A percentile compares a stretch with the other conserved stretches of the same genome.
Conservation (phyloP, 2,888 invertebrate genomes). For the Dermolepida albohirtum region DNA sequence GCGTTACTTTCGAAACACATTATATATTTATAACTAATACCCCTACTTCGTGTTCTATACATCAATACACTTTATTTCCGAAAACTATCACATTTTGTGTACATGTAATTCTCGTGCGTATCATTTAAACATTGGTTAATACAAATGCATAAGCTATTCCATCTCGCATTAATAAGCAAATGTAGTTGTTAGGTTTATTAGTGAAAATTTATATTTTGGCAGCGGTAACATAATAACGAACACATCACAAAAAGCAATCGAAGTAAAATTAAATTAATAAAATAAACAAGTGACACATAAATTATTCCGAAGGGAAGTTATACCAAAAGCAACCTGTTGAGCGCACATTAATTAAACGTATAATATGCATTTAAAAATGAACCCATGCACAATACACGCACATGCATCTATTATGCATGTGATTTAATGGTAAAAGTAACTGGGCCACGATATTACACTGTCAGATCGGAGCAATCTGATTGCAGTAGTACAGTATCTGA, state of each 20-base stretch:
- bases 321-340: conserved; percentile 47
- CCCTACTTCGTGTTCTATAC: too few species aligned
- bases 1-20: too few species aligned
- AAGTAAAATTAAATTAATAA: conserved; percentile 45
- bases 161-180: conserved; percentile 6
- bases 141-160: conserved; percentile 2
- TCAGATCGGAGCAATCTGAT: conserved; percentile 8
- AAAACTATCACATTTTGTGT: too few species aligned
- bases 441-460: conserved; percentile 16
- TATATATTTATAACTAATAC: too few species aligned
- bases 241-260: conserved; percentile 41
- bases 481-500: background rate
- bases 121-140: background rate
- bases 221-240: conserved; percentile 31
- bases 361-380: conserved; percentile 46
- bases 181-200: conserved; percentile 15
- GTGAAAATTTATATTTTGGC: conserved; percentile 27
- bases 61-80: too few species aligned
- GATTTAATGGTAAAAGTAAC: conserved; percentile 41
- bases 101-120: too few species aligned
- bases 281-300: conserved; percentile 45
- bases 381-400: conserved; percentile 40
- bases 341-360: conserved; percentile 46
- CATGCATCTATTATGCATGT: conserved; percentile 43
- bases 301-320: conserved; percentile 45